Base-by-base conservation (phyloP, 2,888 invertebrate species). In the Caenorhabditis sinica region DNA sequence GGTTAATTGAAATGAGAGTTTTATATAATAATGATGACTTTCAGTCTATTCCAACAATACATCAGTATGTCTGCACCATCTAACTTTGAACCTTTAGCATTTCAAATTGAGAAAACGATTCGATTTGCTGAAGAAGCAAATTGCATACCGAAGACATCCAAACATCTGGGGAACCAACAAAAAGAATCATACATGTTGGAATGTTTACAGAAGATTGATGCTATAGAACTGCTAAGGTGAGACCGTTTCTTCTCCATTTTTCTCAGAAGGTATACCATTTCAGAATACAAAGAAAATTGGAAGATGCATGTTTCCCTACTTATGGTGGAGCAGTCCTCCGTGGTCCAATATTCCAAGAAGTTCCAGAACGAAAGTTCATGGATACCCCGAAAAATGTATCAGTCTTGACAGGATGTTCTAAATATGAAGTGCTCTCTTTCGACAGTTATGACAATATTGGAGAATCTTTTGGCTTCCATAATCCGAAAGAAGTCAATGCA, bases 271-370 rank as follows among this genome's bases (percentile, higher is more conserved):
- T 15, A 13, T 36, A 40, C 2, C 17, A 1, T 53, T 82, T 58
- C 23, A 71, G 85, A 79, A 72, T 82, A 28, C 82, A 84, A 79
- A 60, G 86, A 43, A 20, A 33, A 43, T 28, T 86, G 45, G 84
- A 84, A 56, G 79, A 79, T 49, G 84, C 73, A 11, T 63, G 56
- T 13, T 69, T 40, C 5, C 56, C 65, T 15, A 43, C 40, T 23
- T 23, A 75, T 15, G 60, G 66, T n/a, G 73, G 58, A 4, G 11
- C 79, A 0, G 20, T 82, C 28, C 56, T 74, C 13, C n/a, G 45
- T 2, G 43, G 49, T 15, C 81, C 83, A 9, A 58, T 87, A n/a
- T 87, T 87, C 30, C 82, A 83, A 23, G 65, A 66, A 43, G 36
- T 23, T 20, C 45, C 40, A 1, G 36, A 73, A 1, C 15, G 11